Percentiles rank a stretch among this genome's conserved stretches.
These are phyloP conservation scores for Martes flavigula DNA, from an alignment of 2,797 vertebrate genomes.

Conservation along the genomic window DNA sequence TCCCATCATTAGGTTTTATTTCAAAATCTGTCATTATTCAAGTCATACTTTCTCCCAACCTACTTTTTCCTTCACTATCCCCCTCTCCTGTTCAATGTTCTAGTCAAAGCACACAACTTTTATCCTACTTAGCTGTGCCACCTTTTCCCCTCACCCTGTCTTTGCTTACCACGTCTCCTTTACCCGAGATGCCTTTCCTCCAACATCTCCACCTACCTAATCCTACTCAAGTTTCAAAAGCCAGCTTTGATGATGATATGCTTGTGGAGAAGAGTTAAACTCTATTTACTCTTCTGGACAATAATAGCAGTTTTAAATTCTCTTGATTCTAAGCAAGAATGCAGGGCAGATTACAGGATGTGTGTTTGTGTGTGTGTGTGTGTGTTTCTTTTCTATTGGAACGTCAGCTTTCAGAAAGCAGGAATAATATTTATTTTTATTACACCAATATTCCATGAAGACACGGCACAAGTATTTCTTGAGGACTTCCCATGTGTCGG, in stretches of 20 bases:
- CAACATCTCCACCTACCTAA: not conserved
- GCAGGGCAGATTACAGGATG: not conserved
- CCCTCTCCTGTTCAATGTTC: not conserved
- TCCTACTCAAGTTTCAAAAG: not conserved
- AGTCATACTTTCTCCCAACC: not conserved
- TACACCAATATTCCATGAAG: not conserved
- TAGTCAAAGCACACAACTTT: not conserved
- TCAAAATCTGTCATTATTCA: not conserved
- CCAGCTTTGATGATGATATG: not conserved
- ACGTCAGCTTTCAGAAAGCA: not conserved
- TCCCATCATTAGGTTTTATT: constrained; percentile 15
- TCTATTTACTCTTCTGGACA: not conserved
- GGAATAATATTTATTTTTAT: not conserved
- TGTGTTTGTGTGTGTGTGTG: not conserved
- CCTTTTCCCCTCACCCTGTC: not conserved
- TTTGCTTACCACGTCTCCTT: not conserved
- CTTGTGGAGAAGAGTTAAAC: not conserved
- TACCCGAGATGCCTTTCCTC: not conserved
- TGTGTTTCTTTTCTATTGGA: not conserved
- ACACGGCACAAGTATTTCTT: not conserved
- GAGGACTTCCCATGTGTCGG: not conserved
- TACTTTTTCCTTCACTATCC: not conserved
- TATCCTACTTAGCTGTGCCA: not conserved
- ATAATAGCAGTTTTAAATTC: not conserved
- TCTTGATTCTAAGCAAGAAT: not conserved